Evolutionary conservation across 2,888 invertebrate species (phyloP).

Genomic region (Hemaris fuciformis): DNA sequence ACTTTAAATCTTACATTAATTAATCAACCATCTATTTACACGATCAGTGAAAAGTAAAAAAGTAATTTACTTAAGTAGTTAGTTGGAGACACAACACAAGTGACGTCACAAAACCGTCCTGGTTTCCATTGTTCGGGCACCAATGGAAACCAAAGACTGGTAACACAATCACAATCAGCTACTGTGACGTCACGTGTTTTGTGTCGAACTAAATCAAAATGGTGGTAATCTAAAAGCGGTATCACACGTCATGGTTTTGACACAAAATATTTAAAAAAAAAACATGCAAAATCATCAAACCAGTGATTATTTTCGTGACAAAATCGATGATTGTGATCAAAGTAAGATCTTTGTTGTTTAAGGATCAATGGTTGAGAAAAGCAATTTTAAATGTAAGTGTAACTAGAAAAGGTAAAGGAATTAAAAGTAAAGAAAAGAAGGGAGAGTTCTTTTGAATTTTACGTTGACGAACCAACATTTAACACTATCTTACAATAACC

Average conservation of each 20-base stretch:
- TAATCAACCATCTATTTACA: neutral
- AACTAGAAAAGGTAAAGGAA: neutral
- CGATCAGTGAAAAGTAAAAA: neutral
- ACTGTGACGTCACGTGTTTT: slow-evolving; percentile 31
- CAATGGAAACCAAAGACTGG: slow-evolving; percentile 42
- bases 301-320: slow-evolving; percentile 48
- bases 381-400: neutral
- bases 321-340: slow-evolving; percentile 46
- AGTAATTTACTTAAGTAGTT: slow-evolving; percentile 15
- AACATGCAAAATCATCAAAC: slow-evolving; percentile 39
- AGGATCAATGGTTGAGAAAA: neutral
- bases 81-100: slow-evolving; percentile 33
- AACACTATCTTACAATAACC: neutral
- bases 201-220: slow-evolving; percentile 34
- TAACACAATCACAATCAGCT: slow-evolving; percentile 17
- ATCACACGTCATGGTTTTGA: slow-evolving; percentile 48
- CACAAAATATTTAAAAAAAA: slow-evolving; percentile 57
- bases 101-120: slow-evolving; percentile 27
- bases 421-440: neutral
- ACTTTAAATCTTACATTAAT: slow-evolving; percentile 1
- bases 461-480: neutral
- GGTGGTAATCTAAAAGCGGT: slow-evolving; percentile 19
- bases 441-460: neutral
- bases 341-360: neutral
- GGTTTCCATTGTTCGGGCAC: slow-evolving; percentile 58